phyloP scores from a whole-genome alignment of 2,113 vertebrate species.

The Ranitomeya variabilis region DNA sequence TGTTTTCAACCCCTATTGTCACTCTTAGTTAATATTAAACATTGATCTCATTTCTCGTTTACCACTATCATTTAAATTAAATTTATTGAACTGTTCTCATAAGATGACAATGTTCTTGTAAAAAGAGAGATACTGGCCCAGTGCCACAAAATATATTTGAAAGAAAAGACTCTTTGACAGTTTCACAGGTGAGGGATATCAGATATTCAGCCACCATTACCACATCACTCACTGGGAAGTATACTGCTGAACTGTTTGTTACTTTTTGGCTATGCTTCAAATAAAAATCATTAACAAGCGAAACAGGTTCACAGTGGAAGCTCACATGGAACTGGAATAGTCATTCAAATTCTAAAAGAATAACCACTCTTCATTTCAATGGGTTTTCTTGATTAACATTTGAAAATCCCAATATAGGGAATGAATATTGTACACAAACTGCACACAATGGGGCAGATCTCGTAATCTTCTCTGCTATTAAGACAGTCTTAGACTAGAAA shows the following conservation, averaged over 20 bases:
- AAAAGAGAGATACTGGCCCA: slow-evolving; percentile 21
- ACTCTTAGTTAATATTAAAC: background rate
- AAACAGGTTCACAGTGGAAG: background rate
- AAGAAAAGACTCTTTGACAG: slow-evolving; percentile 22
- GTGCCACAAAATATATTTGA: slow-evolving; percentile 34
- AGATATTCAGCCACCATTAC: slow-evolving; percentile 32
- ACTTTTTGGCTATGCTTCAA: slow-evolving; percentile 10
- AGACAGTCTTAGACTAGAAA: no score
- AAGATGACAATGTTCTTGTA: slow-evolving; percentile 40
- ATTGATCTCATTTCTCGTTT: slow-evolving; percentile 33
- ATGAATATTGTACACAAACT: background rate
- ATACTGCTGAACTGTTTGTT: slow-evolving; percentile 10
- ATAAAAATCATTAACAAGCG: background rate
- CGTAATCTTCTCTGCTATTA: no score
- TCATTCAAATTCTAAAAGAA: background rate
- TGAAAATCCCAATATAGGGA: background rate
- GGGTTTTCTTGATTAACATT: background rate
- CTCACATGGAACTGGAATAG: background rate
- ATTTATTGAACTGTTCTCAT: slow-evolving; percentile 36
- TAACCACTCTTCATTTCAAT: background rate
- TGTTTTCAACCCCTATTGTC: background rate
- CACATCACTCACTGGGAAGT: slow-evolving; percentile 1
- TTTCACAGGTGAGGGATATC: slow-evolving; percentile 16
- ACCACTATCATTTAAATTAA: slow-evolving; percentile 25
- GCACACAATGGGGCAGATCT: no score